These are phyloP conservation scores for Myiotriccus ornatus DNA, from an alignment of 2,797 vertebrate genomes.

Conservation along the genomic window DNA sequence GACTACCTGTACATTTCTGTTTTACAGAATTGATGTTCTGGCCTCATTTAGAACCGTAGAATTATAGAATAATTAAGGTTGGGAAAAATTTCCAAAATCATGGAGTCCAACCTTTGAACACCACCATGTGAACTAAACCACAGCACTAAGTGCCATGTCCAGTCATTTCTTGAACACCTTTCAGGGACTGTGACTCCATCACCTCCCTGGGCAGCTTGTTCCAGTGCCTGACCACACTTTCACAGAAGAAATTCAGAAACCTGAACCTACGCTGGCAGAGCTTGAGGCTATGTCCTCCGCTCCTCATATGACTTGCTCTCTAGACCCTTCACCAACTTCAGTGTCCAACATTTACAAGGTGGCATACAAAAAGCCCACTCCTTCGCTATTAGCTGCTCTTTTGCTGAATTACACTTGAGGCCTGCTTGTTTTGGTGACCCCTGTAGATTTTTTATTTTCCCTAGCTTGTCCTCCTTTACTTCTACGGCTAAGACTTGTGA, in stretches of 20 bases:
- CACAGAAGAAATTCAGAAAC: neutral
- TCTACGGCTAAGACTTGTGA: neutral
- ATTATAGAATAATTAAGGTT: neutral
- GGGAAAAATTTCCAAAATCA: too few species aligned
- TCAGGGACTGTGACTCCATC: neutral
- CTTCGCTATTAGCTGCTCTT: neutral
- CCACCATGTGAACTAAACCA: neutral
- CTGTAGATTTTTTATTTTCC: neutral
- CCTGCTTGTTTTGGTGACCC: neutral
- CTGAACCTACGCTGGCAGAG: neutral
- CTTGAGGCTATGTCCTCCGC: fast-evolving
- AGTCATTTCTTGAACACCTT: neutral
- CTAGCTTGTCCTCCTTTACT: neutral
- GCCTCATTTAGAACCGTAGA: neutral
- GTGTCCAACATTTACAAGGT: neutral
- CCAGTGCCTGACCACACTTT: neutral
- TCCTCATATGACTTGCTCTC: neutral
- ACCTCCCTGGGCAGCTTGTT: neutral
- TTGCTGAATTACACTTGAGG: neutral
- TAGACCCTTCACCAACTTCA: neutral
- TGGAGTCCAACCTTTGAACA: fast-evolving
- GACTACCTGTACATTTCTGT: neutral
- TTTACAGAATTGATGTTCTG: neutral
- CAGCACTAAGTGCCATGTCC: neutral
- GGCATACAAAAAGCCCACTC: fast-evolving